Evolutionary conservation across 1,140 invertebrate genomes (phyloP).

Genomic region (Drosophila prosaltans): DNA sequence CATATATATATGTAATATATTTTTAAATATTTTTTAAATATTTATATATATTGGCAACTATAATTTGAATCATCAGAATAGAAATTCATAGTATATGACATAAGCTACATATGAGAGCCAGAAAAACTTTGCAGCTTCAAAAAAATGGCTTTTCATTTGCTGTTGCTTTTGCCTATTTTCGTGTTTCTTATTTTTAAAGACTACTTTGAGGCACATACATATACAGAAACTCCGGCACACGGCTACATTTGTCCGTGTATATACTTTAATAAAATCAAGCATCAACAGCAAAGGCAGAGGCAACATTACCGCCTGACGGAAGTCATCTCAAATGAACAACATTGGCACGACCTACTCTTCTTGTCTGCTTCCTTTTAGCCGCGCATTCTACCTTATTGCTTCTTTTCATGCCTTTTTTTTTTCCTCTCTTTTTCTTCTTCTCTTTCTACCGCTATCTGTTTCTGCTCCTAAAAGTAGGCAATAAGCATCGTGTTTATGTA

Average conservation of each 20-base stretch:
- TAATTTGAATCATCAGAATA: too few species aligned
- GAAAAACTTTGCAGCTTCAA: not conserved
- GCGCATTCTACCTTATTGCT: not conserved
- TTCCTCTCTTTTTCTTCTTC: not conserved
- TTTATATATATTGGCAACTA: too few species aligned
- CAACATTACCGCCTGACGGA: slow-evolving; percentile 58
- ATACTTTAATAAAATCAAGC: slow-evolving; percentile 50
- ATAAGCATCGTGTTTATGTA: slow-evolving; percentile 76
- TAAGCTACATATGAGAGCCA: not conserved
- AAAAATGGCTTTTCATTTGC: not conserved
- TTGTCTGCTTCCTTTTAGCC: not conserved
- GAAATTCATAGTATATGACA: too few species aligned
- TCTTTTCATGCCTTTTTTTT: slow-evolving; percentile 1
- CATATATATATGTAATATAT: too few species aligned
- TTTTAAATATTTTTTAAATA: too few species aligned
- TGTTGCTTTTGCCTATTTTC: too few species aligned
- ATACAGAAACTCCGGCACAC: not conserved
- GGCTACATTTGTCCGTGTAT: slow-evolving; percentile 31
- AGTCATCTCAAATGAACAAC: slow-evolving; percentile 61
- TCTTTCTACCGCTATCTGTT: slow-evolving; percentile 22
- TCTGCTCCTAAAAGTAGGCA: slow-evolving; percentile 69
- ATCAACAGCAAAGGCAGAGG: slow-evolving; percentile 17
- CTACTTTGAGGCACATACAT: not conserved
- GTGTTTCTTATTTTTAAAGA: not conserved
- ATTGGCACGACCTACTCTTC: slow-evolving; percentile 38